Conservation (phyloP, 2,113 vertebrate genomes). For the Hiodon tergisus region DNA sequence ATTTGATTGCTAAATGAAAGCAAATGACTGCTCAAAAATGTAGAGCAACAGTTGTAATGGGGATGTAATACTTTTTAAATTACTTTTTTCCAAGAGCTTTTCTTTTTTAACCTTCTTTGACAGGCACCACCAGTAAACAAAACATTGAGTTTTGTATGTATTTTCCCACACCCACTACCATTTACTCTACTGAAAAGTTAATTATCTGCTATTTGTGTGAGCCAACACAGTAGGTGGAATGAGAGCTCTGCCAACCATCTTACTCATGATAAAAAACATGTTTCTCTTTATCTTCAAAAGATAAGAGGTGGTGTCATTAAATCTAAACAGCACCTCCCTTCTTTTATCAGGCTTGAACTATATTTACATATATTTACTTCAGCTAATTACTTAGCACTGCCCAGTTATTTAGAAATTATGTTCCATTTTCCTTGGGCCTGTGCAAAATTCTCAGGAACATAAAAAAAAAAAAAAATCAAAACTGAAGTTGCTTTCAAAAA, state of each 20-base stretch:
- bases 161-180: not conserved
- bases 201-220: not conserved
- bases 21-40: not conserved
- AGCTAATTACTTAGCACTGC: not conserved
- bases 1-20: not conserved
- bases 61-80: not conserved
- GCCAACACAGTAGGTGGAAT: slow-evolving; percentile 16
- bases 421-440: too few relatives aligned
- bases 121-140: too few relatives aligned
- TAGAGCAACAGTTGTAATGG: not conserved
- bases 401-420: too few relatives aligned
- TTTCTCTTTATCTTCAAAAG: slow-evolving; percentile 26
- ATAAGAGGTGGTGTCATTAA: slow-evolving; percentile 13
- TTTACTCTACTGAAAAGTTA: slow-evolving; percentile 11
- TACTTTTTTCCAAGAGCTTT: not conserved
- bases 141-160: too few relatives aligned
- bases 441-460: too few relatives aligned
- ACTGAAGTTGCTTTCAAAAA: too few relatives aligned
- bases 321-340: slow-evolving; percentile 9
- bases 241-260: slow-evolving; percentile 28
- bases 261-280: slow-evolving; percentile 23
- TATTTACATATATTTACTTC: slow-evolving; percentile 4
- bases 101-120: not conserved
- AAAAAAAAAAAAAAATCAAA: too few relatives aligned
- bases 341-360: not conserved